phyloP scores from a whole-genome alignment of 2,888 invertebrate genomes.

The Tiphia femorata region DNA sequence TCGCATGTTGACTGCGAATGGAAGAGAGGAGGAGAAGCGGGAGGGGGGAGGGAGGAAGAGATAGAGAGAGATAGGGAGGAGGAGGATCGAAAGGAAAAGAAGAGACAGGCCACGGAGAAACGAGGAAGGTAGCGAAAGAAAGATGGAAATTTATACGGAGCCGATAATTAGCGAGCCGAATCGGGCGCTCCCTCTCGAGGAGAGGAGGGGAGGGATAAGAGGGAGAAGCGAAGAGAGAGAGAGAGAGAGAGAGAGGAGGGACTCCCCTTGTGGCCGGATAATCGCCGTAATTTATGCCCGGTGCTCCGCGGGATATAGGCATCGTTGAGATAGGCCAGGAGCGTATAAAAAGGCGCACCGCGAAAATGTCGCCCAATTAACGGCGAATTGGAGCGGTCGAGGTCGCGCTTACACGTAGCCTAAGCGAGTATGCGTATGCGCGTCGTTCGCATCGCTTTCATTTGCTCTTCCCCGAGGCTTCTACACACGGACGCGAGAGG shows the following conservation, averaged over 20 bases:
- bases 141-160: constrained; percentile 56
- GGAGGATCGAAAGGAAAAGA: neutral
- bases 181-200: constrained; percentile 36
- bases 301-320: constrained; percentile 54
- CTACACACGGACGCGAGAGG: constrained; percentile 1
- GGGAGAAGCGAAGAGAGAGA: neutral
- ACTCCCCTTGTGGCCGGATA: constrained; percentile 44
- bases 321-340: constrained; percentile 51
- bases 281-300: constrained; percentile 63
- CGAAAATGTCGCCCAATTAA: constrained; percentile 65
- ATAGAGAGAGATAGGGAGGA: neutral
- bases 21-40: neutral
- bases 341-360: constrained; percentile 49
- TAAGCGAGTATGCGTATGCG: constrained; percentile 2
- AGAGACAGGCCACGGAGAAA: neutral
- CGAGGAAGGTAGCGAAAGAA: constrained; percentile 19
- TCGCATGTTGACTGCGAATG: constrained; percentile 1
- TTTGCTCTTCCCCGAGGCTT: constrained; percentile 3
- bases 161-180: constrained; percentile 60
- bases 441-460: constrained; percentile 14
- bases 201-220: constrained; percentile 13
- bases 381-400: constrained; percentile 59
- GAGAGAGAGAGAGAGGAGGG: constrained; percentile 1
- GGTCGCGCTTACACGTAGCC: constrained; percentile 48
- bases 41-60: constrained; percentile 3